These are phyloP conservation scores for Peromyscus aztecus DNA, from an alignment of 2,797 vertebrate genomes.

Conservation along the genomic window DNA sequence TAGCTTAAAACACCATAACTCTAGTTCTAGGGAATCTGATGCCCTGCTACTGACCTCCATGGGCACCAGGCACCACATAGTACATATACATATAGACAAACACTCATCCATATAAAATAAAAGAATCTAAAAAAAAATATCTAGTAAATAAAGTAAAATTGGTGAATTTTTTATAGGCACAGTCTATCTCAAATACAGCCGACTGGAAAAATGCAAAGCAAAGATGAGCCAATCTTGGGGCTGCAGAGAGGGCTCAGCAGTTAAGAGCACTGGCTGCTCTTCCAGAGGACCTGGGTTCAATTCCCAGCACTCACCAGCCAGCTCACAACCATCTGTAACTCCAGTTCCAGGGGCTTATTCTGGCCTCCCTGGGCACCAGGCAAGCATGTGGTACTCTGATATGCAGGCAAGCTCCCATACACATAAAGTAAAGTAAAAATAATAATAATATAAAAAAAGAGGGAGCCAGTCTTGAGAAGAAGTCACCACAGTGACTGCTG, in stretches of 20 bases:
- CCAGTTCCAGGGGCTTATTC: background rate
- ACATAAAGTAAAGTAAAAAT: background rate
- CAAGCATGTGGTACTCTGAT: background rate
- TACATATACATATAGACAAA: background rate
- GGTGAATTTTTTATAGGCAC: background rate
- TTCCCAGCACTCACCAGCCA: background rate
- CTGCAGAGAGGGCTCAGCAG: background rate
- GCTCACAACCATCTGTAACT: background rate
- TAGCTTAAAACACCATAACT: background rate
- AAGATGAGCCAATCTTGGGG: background rate
- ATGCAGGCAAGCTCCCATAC: background rate
- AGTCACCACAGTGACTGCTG: background rate
- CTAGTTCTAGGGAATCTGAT: background rate
- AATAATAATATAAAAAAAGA: background rate
- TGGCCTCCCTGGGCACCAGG: background rate
- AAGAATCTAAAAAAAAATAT: background rate
- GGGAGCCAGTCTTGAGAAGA: background rate
- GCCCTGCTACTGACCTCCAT: background rate
- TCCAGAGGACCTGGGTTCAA: background rate
- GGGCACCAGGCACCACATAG: background rate
- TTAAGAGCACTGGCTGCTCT: background rate
- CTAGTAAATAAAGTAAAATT: background rate
- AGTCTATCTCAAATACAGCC: background rate
- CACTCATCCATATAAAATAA: background rate
- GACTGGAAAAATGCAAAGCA: background rate